A percentile compares a stretch with the other conserved stretches of the same genome.
Evolutionary conservation across 2,113 vertebrate genomes (phyloP).

Genomic region (Eudyptes chrysolophus): DNA sequence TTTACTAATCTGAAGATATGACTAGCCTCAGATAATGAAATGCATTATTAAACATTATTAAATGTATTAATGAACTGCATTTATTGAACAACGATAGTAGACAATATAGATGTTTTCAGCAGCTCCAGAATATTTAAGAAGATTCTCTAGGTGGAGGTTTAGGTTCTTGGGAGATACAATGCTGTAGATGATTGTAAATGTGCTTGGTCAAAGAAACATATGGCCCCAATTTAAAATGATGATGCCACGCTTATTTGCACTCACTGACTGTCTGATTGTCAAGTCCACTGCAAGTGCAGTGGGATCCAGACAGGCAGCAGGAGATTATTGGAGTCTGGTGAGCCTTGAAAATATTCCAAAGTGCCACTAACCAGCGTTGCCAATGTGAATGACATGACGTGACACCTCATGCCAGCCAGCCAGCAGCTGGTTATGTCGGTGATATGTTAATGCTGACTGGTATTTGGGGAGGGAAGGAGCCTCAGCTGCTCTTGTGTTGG

Average conservation of each 20-base stretch:
- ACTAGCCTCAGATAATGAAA: background rate
- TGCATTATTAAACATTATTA: background rate
- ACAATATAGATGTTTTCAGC: background rate
- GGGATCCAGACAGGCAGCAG: background rate
- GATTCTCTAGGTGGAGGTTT: background rate
- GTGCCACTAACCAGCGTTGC: background rate
- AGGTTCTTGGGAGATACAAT: background rate
- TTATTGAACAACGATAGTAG: background rate
- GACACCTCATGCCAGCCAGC: background rate
- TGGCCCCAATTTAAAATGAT: background rate
- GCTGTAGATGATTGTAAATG: background rate
- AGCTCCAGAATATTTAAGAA: background rate
- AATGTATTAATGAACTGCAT: background rate
- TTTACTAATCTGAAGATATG: background rate
- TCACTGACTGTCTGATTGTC: background rate
- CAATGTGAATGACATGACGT: background rate
- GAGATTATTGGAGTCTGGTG: background rate
- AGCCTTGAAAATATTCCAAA: background rate
- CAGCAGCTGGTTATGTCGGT: background rate
- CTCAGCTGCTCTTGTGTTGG: background rate
- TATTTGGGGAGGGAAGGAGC: background rate
- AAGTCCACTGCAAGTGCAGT: background rate
- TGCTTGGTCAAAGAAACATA: background rate
- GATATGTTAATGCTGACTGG: background rate
- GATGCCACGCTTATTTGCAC: background rate